A percentile compares a stretch with the other conserved stretches of the same genome.
These are phyloP conservation scores for Saguinus midas DNA, from an alignment of 2,113 vertebrate species.

Conservation along the genomic window DNA sequence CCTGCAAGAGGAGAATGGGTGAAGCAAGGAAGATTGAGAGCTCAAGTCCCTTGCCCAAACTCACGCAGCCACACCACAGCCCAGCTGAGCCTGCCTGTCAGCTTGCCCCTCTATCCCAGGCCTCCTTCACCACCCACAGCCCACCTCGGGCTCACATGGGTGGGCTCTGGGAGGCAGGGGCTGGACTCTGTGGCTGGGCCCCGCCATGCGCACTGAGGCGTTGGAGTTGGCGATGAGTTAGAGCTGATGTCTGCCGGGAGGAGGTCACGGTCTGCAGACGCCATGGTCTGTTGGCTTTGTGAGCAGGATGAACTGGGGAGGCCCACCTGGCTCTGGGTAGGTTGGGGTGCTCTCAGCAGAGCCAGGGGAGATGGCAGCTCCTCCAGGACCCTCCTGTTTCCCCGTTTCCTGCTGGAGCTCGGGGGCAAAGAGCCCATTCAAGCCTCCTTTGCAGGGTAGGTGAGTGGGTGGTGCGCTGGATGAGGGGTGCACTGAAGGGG, in stretches of 20 bases:
- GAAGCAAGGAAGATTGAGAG: background rate
- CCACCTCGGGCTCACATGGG: background rate
- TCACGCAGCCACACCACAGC: background rate
- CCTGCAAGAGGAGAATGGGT: background rate
- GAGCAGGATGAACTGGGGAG: background rate
- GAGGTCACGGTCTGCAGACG: constrained; percentile 43
- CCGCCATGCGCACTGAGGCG: background rate
- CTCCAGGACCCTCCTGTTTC: background rate
- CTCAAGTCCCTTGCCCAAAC: background rate
- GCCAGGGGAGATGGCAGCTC: background rate
- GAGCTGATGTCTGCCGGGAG: constrained; percentile 30
- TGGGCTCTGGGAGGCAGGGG: constrained; percentile 22
- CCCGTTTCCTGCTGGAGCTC: background rate
- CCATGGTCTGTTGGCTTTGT: constrained; percentile 48
- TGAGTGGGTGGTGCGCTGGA: background rate
- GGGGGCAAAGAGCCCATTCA: background rate
- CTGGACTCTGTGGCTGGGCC: background rate
- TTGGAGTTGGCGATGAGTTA: background rate
- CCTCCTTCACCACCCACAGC: background rate
- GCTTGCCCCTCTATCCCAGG: background rate
- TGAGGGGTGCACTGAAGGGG: background rate
- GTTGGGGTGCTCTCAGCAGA: background rate
- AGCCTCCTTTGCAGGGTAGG: background rate
- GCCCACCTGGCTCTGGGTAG: background rate
- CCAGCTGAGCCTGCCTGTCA: background rate